These are phyloP conservation scores for Muscicapa adusta DNA, from an alignment of 2,113 vertebrate genomes.

Conservation along the genomic window DNA sequence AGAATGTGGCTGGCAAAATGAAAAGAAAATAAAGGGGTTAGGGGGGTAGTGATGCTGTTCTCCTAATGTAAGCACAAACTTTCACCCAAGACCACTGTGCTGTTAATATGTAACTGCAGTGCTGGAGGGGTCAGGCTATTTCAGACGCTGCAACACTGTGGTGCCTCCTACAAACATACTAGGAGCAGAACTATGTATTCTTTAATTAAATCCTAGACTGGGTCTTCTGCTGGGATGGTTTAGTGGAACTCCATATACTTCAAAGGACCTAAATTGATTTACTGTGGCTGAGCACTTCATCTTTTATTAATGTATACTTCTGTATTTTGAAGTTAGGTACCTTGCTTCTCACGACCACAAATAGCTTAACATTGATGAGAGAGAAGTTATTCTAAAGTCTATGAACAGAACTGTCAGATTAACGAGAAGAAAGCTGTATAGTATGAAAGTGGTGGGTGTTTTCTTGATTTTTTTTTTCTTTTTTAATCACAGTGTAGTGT, in stretches of 20 bases:
- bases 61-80: not conserved
- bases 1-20: not conserved
- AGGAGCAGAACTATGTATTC: not conserved
- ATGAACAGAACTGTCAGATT: not conserved
- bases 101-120: conserved; percentile 70
- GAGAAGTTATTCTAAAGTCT: not conserved
- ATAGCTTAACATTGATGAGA: not conserved
- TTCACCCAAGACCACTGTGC: conserved; percentile 14
- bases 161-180: not conserved
- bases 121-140: conserved; percentile 36
- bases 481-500: not conserved
- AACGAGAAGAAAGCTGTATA: not conserved
- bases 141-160: not conserved
- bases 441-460: rapidly evolving
- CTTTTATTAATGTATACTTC: not conserved
- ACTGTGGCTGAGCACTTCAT: not conserved
- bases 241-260: not conserved
- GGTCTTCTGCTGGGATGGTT: not conserved
- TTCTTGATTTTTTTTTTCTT: not conserved
- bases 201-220: not conserved
- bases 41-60: not conserved
- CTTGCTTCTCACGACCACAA: not conserved
- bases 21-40: conserved; percentile 10
- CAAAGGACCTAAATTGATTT: not conserved
- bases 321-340: not conserved